Percentiles rank a stretch among this genome's conserved stretches.
Conservation (phyloP, 2,113 vertebrate genomes). For the Xiphophorus maculatus region DNA sequence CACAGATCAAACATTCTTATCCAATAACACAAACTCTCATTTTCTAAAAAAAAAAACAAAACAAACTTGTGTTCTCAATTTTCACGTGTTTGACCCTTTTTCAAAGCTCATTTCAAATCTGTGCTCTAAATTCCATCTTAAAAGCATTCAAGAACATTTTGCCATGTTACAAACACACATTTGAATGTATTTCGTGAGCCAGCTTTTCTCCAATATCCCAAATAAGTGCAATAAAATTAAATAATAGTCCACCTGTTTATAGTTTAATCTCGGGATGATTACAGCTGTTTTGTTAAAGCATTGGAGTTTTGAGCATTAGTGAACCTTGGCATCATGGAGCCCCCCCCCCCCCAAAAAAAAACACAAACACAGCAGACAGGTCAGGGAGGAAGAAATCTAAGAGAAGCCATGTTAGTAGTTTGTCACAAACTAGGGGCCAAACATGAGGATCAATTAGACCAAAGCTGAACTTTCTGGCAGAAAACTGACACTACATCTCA, state of each 20-base stretch:
- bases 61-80: too few relatives aligned
- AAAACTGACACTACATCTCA: too few relatives aligned
- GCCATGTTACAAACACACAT: not conserved
- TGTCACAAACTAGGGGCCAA: not conserved
- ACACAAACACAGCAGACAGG: too few relatives aligned
- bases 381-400: not conserved
- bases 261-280: not conserved
- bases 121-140: not conserved
- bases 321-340: not conserved
- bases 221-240: not conserved
- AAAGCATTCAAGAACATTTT: not conserved
- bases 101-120: not conserved
- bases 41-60: too few relatives aligned
- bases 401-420: too few relatives aligned
- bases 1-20: slow-evolving; percentile 34
- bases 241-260: not conserved
- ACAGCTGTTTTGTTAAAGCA: not conserved
- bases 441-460: too few relatives aligned
- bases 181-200: not conserved
- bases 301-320: not conserved
- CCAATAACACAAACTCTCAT: slow-evolving; percentile 1
- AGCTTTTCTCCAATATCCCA: not conserved
- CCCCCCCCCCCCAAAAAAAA: not conserved
- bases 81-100: not conserved
- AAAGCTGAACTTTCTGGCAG: too few relatives aligned